These are phyloP conservation scores for Podiceps cristatus DNA, from an alignment of 2,113 vertebrate species.

Conservation along the genomic window DNA sequence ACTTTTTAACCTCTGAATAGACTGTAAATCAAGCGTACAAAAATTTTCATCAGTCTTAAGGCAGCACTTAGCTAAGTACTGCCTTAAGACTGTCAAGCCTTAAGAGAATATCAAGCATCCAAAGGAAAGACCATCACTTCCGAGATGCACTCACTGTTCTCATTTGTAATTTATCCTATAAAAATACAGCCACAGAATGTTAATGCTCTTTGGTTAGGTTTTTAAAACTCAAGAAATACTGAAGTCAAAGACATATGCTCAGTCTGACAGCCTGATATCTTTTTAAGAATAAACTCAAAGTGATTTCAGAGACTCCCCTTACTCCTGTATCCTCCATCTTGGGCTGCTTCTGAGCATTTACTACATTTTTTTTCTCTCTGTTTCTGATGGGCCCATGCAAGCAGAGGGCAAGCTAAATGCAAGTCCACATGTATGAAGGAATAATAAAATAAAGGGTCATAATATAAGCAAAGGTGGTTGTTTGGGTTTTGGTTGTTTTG, in stretches of 20 bases:
- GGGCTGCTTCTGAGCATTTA: not conserved
- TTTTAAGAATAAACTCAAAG: not conserved
- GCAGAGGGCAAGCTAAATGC: not conserved
- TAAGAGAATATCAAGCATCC: not conserved
- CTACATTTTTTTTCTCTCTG: not conserved
- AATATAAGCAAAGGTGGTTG: not conserved
- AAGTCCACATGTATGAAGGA: not conserved
- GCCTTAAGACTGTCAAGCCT: too few relatives aligned
- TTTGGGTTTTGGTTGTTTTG: not conserved
- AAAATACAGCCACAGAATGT: not conserved
- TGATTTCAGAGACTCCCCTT: not conserved
- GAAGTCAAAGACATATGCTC: not conserved
- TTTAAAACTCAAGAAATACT: not conserved
- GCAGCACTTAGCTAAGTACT: not conserved
- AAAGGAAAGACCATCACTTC: not conserved
- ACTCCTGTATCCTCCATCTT: not conserved
- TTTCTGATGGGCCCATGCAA: not conserved
- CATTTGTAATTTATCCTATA: not conserved
- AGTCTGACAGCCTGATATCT: not conserved
- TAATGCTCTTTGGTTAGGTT: not conserved
- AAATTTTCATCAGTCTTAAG: not conserved
- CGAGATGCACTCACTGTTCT: not conserved
- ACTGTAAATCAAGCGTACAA: not conserved
- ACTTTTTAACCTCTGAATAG: not conserved
- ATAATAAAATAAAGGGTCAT: not conserved